Percentiles rank a stretch among this genome's conserved stretches.
These are phyloP conservation scores for Ricordea florida DNA, from an alignment of 92 coral and sea anemone species.

Conservation along the genomic window DNA sequence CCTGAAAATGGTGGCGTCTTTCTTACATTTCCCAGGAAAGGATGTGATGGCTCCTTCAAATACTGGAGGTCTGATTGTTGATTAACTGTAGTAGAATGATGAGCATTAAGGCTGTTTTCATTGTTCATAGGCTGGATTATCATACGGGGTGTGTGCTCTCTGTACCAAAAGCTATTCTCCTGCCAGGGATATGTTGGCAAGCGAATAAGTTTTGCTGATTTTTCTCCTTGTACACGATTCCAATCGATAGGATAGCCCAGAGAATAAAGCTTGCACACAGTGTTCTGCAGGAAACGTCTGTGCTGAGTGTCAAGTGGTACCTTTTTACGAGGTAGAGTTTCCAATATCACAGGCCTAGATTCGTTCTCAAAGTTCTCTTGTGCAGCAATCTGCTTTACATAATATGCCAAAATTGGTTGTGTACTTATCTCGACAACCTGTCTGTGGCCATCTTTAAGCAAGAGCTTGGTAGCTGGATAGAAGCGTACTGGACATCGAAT, in stretches of 20 bases:
- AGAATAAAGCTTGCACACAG: slow-evolving; percentile 27
- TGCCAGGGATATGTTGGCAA: slow-evolving; percentile 67
- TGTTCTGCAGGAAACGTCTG: slow-evolving; percentile 47
- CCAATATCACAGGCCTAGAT: slow-evolving; percentile 10
- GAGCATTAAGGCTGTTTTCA: no score
- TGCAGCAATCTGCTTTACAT: slow-evolving; percentile 45
- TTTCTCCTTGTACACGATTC: slow-evolving; percentile 40
- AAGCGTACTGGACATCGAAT: slow-evolving; percentile 58
- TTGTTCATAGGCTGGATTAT: background rate
- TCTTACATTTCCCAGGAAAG: slow-evolving; percentile 46
- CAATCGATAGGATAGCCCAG: slow-evolving; percentile 52
- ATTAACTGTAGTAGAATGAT: no score
- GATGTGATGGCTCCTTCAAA: slow-evolving; percentile 35
- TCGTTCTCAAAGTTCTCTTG: slow-evolving; percentile 16
- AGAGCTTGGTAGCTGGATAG: slow-evolving; percentile 25
- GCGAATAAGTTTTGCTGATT: slow-evolving; percentile 35
- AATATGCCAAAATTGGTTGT: slow-evolving; percentile 62
- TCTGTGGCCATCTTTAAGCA: slow-evolving; percentile 38
- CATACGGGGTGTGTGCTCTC: background rate
- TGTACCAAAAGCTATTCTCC: slow-evolving; percentile 51
- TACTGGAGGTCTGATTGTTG: no score
- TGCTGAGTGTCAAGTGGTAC: slow-evolving; percentile 43
- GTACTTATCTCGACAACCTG: slow-evolving; percentile 57
- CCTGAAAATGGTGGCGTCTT: slow-evolving; percentile 72
- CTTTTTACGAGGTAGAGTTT: slow-evolving; percentile 49